Base-by-base conservation (phyloP, 2,888 invertebrate genomes). In the Conus canariensis region DNA sequence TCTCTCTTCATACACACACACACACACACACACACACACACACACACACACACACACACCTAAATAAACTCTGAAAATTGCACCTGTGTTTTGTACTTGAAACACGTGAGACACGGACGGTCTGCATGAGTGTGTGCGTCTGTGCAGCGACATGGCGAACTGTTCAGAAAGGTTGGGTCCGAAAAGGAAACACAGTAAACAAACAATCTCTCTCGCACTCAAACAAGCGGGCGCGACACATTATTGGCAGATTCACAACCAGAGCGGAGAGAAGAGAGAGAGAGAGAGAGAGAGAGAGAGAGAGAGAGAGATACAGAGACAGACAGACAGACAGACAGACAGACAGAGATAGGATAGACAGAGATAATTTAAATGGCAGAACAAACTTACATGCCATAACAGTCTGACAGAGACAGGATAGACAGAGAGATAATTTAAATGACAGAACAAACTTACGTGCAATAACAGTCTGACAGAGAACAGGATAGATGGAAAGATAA, bases 11-110 rank as follows among this genome's bases (percentile, higher is more conserved):
- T 2, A 45, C 45, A 45, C 45, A 74, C 19, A 74, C 70, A 74
- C 70, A 74, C 70, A 74, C 22, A 74, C 70, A 64, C 70, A 74
- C 70, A 74, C 70, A 74, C 70, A 74, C 70, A 74, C 70, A 74
- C 70, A 74, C 70, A 74, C 22, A 74, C 70, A 74, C 22, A n/a
- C 70, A 22, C 22, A 70, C 70, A 70, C 22, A 70, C 70, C 8
- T 22, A 74, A 16, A 74, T 16, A 74, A 19, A 74, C 19, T 8
- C 70, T 19, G 70, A 74, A 8, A 74, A 22, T 19, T 0, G 8
- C 70, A 74, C 70, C 2, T 45, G 45, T 45, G 45, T 45, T 45
- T 45, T 45, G n/a, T 8, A 74, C 70, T 19, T 16, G 3, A 22
- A 22, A 74, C 70, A 74, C 22, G 45, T 45, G 45, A 74, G 22